Evolutionary conservation across 2,888 invertebrate species (phyloP), one percentile per base, ranked within the genome.

Genomic region (Hyposoter didymator): DNA sequence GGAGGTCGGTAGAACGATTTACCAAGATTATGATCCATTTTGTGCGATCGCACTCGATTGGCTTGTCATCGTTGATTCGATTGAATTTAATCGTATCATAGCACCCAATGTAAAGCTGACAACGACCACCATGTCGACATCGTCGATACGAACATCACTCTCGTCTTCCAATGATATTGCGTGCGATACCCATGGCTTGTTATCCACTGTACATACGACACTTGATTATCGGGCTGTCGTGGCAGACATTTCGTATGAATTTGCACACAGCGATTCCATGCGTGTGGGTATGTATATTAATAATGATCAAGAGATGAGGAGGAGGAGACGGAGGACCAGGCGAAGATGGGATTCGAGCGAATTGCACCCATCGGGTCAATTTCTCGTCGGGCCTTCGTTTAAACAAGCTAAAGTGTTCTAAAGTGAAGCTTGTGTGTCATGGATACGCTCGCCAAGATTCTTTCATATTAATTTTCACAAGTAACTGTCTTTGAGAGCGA

Each of bases 71-170:
- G 82, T 76, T 73, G 78, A 84, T 86, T 82, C 78, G 75, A 84
- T 87, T 87, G 86, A 86, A 86, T 84, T 84, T 82, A 87, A 86
- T 79, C 82, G 86, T 82, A 87, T 86, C 86, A 87, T 86, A 72
- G 84, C 86, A 76, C 84, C 82, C 69, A 72, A 78, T 62, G 79
- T 52, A 39, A 64, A 80, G 73, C 22, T 64, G 72, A 72, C 62
- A 47, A 52, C 78, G 69, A 64, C 49, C 52, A 39, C 69, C 67
- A 49, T 55, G 64, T 47, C 75, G 67, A 49, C 32, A 67, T 66
- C 32, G 78, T 49, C 69, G 49, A 66, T 28, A 76, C 59, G 32
- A 55, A 55, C 66, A 47, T 59, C 67, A 76, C 22, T 59, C 52
- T 73, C 78, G 74, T 35, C 82, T 52, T 52, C 78, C 75, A 81